Conservation (phyloP, 2,113 vertebrate genomes). For the Chloropsis cyanopogon region DNA sequence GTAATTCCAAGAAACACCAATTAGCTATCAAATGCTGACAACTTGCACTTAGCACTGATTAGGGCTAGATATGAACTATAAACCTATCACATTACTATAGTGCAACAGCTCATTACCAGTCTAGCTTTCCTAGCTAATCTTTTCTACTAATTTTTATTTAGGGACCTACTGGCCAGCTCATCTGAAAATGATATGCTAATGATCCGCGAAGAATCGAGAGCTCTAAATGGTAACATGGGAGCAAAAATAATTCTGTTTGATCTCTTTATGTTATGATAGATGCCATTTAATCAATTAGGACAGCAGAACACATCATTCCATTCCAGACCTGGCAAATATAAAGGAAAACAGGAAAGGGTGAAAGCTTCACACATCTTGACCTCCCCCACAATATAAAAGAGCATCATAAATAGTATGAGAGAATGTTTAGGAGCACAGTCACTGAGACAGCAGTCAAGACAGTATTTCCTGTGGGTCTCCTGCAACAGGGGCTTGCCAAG, state of each 20-base stretch:
- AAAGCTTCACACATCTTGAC: neutral
- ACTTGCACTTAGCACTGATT: constrained; percentile 31
- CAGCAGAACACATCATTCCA: neutral
- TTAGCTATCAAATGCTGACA: constrained; percentile 29
- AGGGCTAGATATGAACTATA: constrained; percentile 34
- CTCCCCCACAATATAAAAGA: neutral
- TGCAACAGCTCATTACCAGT: constrained; percentile 44
- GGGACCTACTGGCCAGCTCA: constrained; percentile 36
- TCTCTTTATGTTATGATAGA: constrained; percentile 42
- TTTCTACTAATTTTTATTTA: constrained; percentile 49
- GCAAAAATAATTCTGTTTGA: constrained; percentile 15
- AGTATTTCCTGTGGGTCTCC: neutral
- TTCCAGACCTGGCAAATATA: neutral
- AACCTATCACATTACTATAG: constrained; percentile 16
- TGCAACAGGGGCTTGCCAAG: neutral
- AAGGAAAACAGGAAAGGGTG: neutral
- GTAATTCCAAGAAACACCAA: constrained; percentile 23
- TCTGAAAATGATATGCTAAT: constrained; percentile 26
- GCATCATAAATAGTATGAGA: neutral
- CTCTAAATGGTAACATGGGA: neutral
- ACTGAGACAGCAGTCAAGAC: neutral
- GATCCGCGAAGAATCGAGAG: neutral
- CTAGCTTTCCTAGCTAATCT: constrained; percentile 24
- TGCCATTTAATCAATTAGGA: constrained; percentile 32
- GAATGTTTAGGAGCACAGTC: neutral